phyloP scores from a whole-genome alignment of 2,888 invertebrate genomes.

The Omphaloscelis lunosa region DNA sequence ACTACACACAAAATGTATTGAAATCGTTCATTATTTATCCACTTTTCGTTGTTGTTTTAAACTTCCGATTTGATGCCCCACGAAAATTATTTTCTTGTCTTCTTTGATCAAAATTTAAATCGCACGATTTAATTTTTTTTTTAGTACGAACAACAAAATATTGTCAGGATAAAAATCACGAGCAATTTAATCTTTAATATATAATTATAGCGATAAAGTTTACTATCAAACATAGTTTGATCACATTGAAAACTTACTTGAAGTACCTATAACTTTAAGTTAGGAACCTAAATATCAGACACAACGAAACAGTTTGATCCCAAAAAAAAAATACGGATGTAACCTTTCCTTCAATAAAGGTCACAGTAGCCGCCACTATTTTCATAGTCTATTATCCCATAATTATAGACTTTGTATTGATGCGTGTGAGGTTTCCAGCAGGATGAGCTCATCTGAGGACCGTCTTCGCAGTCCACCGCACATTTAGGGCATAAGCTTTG shows the following conservation, averaged over 20 bases:
- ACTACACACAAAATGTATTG: neutral
- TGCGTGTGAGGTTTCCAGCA: conserved; percentile 63
- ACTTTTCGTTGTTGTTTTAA: neutral
- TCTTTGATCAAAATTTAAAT: neutral
- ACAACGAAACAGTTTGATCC: neutral
- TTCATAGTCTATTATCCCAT: conserved; percentile 26
- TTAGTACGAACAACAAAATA: too few species aligned
- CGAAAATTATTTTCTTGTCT: neutral
- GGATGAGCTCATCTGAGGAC: conserved; percentile 38
- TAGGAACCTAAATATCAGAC: too few species aligned
- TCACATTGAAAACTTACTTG: neutral
- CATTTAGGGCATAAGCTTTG: conserved; percentile 61
- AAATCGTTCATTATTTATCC: neutral
- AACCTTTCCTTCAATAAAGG: conserved; percentile 20
- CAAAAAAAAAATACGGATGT: neutral
- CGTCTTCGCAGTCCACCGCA: conserved; percentile 52
- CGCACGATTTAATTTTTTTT: too few species aligned
- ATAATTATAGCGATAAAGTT: neutral
- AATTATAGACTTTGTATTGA: conserved; percentile 51
- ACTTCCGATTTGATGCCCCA: neutral
- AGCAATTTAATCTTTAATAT: neutral
- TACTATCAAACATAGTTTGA: neutral
- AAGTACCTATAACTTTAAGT: neutral
- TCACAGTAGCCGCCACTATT: conserved; percentile 18
- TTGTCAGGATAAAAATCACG: neutral